Conservation (phyloP, 2,113 vertebrate genomes). For the Heteronetta atricapilla region DNA sequence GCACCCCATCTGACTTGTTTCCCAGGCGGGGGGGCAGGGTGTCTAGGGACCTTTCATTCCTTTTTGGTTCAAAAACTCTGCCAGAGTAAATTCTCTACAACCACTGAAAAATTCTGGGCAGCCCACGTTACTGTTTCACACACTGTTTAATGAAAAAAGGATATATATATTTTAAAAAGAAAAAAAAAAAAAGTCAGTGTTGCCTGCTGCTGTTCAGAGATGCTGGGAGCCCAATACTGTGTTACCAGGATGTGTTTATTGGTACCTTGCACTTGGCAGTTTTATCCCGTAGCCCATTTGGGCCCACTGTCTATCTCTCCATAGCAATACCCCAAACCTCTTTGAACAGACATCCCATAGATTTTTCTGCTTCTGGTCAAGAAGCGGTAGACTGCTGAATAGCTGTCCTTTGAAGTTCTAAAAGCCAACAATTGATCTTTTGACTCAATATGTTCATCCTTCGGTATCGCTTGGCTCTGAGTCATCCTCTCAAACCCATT, state of each 20-base stretch:
- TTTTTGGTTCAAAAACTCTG: neutral
- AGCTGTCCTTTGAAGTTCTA: neutral
- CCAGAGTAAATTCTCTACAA: neutral
- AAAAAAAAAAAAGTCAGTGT: neutral
- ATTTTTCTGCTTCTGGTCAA: neutral
- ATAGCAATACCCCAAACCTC: neutral
- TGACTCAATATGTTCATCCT: neutral
- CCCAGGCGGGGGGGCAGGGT: too few species aligned
- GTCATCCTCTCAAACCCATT: neutral
- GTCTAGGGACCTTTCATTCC: neutral
- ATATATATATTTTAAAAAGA: too few species aligned
- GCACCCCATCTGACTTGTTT: neutral
- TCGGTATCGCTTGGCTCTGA: neutral
- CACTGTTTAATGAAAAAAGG: neutral
- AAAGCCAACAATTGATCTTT: neutral
- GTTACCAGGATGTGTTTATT: neutral
- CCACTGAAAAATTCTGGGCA: neutral
- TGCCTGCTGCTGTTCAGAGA: slow-evolving; percentile 4
- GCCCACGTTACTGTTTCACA: neutral
- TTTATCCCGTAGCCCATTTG: neutral
- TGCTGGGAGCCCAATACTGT: neutral
- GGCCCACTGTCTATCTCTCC: neutral
- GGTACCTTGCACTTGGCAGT: neutral
- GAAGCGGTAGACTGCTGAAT: neutral
- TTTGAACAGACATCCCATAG: neutral